Evolutionary conservation across 2,888 invertebrate species (phyloP).

Genomic region (Brachypalpus laphriformis): DNA sequence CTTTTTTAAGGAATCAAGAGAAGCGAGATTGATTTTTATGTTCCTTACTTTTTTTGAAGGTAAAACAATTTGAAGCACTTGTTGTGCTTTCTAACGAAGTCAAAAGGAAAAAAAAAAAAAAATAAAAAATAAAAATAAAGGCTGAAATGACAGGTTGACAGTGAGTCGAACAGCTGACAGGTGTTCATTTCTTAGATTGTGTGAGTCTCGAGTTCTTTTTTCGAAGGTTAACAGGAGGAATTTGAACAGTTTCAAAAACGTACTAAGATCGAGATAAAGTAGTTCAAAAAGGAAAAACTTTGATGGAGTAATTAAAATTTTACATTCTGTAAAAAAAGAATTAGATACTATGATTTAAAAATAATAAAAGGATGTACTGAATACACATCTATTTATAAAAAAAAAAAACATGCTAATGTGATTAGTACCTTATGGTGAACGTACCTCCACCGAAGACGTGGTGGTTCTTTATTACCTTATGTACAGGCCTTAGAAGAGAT

Average conservation of each 20-base stretch:
- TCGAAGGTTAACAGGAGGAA: not conserved
- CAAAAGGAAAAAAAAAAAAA: slow-evolving; percentile 66
- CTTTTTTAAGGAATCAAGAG: slow-evolving; percentile 21
- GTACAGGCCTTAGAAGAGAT: too few relatives aligned
- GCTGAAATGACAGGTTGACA: slow-evolving; percentile 77
- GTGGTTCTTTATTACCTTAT: too few relatives aligned
- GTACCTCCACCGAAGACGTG: too few relatives aligned
- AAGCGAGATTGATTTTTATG: slow-evolving; percentile 23
- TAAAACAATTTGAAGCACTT: slow-evolving; percentile 77
- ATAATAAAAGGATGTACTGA: too few relatives aligned
- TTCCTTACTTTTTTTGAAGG: not conserved
- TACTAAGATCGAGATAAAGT: not conserved
- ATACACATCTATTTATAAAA: too few relatives aligned
- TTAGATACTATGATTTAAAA: too few relatives aligned
- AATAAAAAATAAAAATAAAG: slow-evolving; percentile 75
- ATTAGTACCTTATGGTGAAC: too few relatives aligned
- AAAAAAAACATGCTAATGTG: too few relatives aligned
- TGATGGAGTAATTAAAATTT: not conserved
- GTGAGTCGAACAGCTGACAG: slow-evolving; percentile 53
- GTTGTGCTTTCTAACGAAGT: slow-evolving; percentile 77
- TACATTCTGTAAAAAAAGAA: too few relatives aligned
- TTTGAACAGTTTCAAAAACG: slow-evolving; percentile 1
- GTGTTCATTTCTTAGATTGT: slow-evolving; percentile 5
- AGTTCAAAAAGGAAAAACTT: not conserved
- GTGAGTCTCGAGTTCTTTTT: not conserved